These are phyloP conservation scores for Drosophila robusta DNA, from an alignment of 2,888 invertebrate genomes.

Conservation along the genomic window DNA sequence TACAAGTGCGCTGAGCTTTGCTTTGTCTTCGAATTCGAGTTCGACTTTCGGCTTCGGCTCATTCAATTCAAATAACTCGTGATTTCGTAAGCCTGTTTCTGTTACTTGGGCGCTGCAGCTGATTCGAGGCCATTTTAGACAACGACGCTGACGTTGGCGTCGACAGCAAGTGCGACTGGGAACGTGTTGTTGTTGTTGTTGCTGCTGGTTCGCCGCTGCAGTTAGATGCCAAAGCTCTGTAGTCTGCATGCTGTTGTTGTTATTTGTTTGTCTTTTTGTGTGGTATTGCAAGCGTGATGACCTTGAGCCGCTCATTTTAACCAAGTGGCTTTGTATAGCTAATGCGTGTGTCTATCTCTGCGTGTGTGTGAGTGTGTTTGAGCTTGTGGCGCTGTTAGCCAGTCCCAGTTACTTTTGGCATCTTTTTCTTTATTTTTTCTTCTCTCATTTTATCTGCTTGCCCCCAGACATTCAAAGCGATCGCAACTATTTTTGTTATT, in stretches of 20 bases:
- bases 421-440: conserved; percentile 32
- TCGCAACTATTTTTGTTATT: conserved; percentile 43
- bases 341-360: conserved; percentile 31
- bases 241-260: conserved; percentile 31
- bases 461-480: conserved; percentile 45
- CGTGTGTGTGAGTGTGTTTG: conserved; percentile 12
- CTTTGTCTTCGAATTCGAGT: conserved; percentile 41
- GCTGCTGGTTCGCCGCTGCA: conserved; percentile 61
- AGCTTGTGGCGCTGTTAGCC: conserved; percentile 51
- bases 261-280: conserved; percentile 45
- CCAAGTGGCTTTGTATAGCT: conserved; percentile 66
- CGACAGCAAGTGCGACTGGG: conserved; percentile 68
- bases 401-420: conserved; percentile 79
- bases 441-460: conserved; percentile 35
- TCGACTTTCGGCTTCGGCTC: conserved; percentile 51
- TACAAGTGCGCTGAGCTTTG: conserved; percentile 54
- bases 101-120: conserved; percentile 61
- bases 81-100: conserved; percentile 79
- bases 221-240: conserved; percentile 64
- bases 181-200: conserved; percentile 40
- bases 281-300: conserved; percentile 79
- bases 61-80: conserved; percentile 80
- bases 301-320: conserved; percentile 79
- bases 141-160: conserved; percentile 47
- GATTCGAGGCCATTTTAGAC: conserved; percentile 75